phyloP scores from a whole-genome alignment of 30 jellyfish, hydroid and myxozoan species.

The Morbakka virulenta region DNA sequence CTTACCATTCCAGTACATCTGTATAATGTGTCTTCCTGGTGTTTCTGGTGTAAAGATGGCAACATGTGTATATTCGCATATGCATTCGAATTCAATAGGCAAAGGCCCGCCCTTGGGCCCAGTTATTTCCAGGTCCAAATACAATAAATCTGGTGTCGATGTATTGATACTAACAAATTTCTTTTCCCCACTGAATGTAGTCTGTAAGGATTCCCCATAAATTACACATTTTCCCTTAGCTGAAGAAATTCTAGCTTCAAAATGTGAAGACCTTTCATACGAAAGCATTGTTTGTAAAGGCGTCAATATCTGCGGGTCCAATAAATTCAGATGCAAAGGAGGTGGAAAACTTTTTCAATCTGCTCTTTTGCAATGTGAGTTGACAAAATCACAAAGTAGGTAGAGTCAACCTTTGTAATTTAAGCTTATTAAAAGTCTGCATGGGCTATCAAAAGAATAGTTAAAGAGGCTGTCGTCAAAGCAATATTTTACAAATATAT shows the following conservation, averaged over 20 bases:
- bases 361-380: no score
- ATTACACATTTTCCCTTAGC: background rate
- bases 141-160: background rate
- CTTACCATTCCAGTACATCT: background rate
- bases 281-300: no score
- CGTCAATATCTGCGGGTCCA: no score
- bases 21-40: background rate
- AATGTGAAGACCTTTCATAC: no score
- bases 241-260: background rate
- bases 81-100: background rate
- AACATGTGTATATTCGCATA: background rate
- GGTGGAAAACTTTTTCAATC: no score
- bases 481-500: no score
- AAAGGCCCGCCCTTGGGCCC: background rate
- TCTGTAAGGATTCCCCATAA: background rate
- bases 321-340: no score
- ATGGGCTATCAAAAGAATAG: no score
- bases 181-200: background rate
- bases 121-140: background rate
- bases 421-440: no score
- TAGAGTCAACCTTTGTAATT: no score
- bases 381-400: no score
- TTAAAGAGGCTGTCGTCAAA: no score
- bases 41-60: background rate
- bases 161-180: background rate